These are phyloP conservation scores for Spisula solida DNA, from an alignment of 2,888 invertebrate genomes.

Conservation along the genomic window DNA sequence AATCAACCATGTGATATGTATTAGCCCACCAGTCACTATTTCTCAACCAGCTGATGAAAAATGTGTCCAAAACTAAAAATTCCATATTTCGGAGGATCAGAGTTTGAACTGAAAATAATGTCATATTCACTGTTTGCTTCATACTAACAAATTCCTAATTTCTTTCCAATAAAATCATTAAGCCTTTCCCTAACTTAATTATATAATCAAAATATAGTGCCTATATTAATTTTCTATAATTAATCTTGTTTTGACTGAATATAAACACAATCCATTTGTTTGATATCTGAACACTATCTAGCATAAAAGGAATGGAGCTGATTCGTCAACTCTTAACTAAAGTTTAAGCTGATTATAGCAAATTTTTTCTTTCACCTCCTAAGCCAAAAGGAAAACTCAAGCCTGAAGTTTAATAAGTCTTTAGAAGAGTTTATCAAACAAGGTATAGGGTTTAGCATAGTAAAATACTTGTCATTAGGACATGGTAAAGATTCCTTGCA, in stretches of 20 bases:
- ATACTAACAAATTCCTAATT: background rate
- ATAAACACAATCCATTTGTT: background rate
- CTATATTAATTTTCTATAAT: constrained; percentile 13
- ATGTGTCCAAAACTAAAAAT: background rate
- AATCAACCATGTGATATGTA: background rate
- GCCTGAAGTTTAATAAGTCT: background rate
- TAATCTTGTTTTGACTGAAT: constrained; percentile 14
- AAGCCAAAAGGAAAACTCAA: background rate
- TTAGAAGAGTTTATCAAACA: background rate
- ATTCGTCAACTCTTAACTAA: background rate
- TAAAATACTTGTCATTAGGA: background rate
- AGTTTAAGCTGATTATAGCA: constrained; percentile 5
- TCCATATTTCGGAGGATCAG: background rate
- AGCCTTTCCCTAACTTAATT: background rate
- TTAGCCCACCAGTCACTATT: background rate
- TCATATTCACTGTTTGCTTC: background rate
- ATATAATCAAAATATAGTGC: background rate
- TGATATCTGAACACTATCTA: background rate
- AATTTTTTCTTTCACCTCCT: background rate
- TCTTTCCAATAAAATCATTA: background rate
- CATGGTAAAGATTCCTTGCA: background rate
- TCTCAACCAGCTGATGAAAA: background rate
- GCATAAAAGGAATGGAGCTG: background rate
- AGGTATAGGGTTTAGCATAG: background rate
- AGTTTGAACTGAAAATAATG: background rate